Conservation (phyloP, 2,888 invertebrate species). For the Diloba caeruleocephala region DNA sequence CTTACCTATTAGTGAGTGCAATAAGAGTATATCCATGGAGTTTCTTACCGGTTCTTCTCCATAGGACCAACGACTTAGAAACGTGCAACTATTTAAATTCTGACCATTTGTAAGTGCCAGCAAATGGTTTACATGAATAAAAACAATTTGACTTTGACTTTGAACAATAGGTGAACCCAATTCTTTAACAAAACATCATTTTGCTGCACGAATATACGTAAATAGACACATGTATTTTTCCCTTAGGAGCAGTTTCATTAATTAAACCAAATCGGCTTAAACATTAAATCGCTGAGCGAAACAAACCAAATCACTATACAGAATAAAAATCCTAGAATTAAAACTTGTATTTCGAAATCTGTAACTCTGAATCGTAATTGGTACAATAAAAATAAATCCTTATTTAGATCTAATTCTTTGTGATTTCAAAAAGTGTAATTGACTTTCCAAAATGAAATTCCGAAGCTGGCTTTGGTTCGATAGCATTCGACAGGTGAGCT, state of each 20-base stretch:
- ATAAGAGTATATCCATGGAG: no score
- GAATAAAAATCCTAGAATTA: slow-evolving; percentile 21
- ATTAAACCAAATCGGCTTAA: slow-evolving; percentile 45
- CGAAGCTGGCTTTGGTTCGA: slow-evolving; percentile 16
- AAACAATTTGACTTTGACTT: no score
- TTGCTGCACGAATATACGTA: slow-evolving; percentile 11
- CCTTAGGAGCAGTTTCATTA: slow-evolving; percentile 39
- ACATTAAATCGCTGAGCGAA: slow-evolving; percentile 20
- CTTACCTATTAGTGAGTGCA: no score
- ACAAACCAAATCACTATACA: slow-evolving; percentile 26
- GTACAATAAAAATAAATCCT: slow-evolving; percentile 8
- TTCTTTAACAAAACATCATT: slow-evolving; percentile 22
- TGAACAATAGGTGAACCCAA: no score
- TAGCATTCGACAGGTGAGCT: slow-evolving; percentile 46
- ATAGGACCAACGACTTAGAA: no score
- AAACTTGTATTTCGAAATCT: slow-evolving; percentile 25
- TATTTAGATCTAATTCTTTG: slow-evolving; percentile 24
- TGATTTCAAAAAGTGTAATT: slow-evolving; percentile 30
- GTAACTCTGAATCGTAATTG: slow-evolving; percentile 13
- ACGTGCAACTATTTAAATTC: no score
- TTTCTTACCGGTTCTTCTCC: no score
- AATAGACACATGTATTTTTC: slow-evolving; percentile 33
- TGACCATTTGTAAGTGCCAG: no score
- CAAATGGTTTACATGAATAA: no score
- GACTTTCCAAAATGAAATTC: slow-evolving; percentile 42